Evolutionary conservation across 1,140 invertebrate species (phyloP), one percentile per base, ranked within the genome.

Genomic region (Drosophila sturtevanti): DNA sequence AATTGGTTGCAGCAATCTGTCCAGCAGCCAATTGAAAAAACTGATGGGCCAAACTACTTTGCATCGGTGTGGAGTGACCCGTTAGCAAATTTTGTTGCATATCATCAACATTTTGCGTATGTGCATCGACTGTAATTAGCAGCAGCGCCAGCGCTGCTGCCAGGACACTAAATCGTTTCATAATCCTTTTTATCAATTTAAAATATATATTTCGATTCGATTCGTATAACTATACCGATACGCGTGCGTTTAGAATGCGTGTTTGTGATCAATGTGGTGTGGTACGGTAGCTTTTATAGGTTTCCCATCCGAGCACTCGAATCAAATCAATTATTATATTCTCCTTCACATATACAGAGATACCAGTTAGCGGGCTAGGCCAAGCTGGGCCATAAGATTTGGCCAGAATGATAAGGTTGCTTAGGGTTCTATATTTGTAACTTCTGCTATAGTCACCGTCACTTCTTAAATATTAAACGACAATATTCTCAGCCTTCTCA

Each of bases 281-380:
- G 31, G 11, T 14, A 35, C 74, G 35, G 52, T 35, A 37, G 51
- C 78, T 87, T 86, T 78, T 86, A 86, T 86, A 86, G 81, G 74
- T 67, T 62, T n/a, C 27, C 22, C 14, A 44, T 14, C 16, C 41
- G 18, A 38, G 24, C 27, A 56, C 61, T 67, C 81, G 62, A 64
- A 58, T 70, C 68, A 66, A 77, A 79, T 86, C 78, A 78, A 77
- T 81, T 81, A 86, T 81, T 86, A 86, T 77, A 14, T n/a, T 61
- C 70, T 27, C 35, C 24, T 38, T 48, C 31, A 61, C 52, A 37
- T 14, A 55, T 48, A 60, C 48, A 70, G 55, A 63, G 62, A 68
- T 22, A 68, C 34, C 44, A 48, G 55, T 5, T 16, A n/a, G n/a
- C 4, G 5, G n/a, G n/a, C 38, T 5, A 14, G 12, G 6, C 41